These are phyloP conservation scores for Pteruthius melanotis DNA, from an alignment of 2,113 vertebrate genomes.

Conservation along the genomic window DNA sequence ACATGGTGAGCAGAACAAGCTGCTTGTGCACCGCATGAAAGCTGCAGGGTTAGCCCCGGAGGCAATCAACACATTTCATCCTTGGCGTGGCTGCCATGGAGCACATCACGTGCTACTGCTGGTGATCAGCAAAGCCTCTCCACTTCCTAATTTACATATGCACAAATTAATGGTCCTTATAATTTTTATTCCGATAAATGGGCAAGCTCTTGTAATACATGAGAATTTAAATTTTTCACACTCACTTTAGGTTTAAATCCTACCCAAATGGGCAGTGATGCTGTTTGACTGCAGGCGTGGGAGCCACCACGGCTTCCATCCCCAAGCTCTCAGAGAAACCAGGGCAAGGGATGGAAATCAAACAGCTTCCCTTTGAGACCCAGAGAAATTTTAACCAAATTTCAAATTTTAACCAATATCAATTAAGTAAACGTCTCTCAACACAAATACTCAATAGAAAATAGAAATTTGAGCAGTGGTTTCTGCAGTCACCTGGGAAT, in stretches of 20 bases:
- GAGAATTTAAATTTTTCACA: neutral
- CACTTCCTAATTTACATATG: neutral
- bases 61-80: slow-evolving; percentile 51
- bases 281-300: neutral
- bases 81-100: neutral
- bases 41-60: slow-evolving; percentile 27
- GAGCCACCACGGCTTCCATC: neutral
- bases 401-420: neutral
- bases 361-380: neutral
- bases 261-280: neutral
- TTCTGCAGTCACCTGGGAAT: neutral
- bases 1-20: slow-evolving; percentile 58
- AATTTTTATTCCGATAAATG: slow-evolving; percentile 1
- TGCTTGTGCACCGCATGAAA: neutral
- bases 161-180: slow-evolving; percentile 29
- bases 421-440: neutral
- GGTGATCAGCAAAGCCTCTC: neutral
- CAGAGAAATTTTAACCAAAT: neutral
- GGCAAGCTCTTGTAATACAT: neutral
- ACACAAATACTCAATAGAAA: neutral
- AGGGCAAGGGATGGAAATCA: neutral
- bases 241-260: neutral
- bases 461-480: neutral
- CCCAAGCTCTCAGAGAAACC: neutral
- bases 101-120: neutral